Evolutionary conservation across 1,140 invertebrate species (phyloP), one percentile per base, ranked within the genome.

Genomic region (Saccostrea echinata): DNA sequence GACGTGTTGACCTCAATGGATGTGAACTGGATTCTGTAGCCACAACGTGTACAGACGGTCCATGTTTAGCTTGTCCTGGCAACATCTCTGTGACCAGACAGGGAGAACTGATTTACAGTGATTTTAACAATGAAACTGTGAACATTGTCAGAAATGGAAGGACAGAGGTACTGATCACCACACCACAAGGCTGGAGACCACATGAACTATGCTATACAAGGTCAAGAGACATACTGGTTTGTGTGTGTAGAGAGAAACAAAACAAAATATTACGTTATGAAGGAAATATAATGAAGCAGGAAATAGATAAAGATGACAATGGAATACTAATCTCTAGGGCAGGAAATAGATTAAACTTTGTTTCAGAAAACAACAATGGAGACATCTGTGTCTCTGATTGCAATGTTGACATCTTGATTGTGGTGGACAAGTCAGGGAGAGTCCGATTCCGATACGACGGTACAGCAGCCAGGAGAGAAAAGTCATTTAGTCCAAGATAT

Each of bases 371-470:
- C 57, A 64, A 64, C n/a, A 64, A 64, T 24, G 57, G 21, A 21
- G 57, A 64, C 18, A 24, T 64, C 0, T 64, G 57, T 64, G 57
- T 61, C n/a, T 61, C 57, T 61, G 57, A 64, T 64, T 11, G 16
- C 12, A 82, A 82, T 82, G 43, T 4, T 35, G 13, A 9, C 3
- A 82, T 12, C 16, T 30, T 82, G 21, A 33, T 82, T 43, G 80
- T 51, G n/a, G 0, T 82, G 43, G 43, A 33, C 80, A 82, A 30
- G 6, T 11, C 80, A 43, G 80, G 13, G 6, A 82, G 33, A 82
- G 43, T 43, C 3, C 16, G 80, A 82, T 82, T 82, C 43, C 33
- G 16, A 82, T 82, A 82, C n/a, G 80, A 51, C n/a, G 80, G 80
- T 51, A 33, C 13, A 82, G 30, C 18, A n/a, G 43, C 13, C 33